phyloP scores from a whole-genome alignment of 1,140 invertebrate species.

The Fragariocoptes setiger region DNA sequence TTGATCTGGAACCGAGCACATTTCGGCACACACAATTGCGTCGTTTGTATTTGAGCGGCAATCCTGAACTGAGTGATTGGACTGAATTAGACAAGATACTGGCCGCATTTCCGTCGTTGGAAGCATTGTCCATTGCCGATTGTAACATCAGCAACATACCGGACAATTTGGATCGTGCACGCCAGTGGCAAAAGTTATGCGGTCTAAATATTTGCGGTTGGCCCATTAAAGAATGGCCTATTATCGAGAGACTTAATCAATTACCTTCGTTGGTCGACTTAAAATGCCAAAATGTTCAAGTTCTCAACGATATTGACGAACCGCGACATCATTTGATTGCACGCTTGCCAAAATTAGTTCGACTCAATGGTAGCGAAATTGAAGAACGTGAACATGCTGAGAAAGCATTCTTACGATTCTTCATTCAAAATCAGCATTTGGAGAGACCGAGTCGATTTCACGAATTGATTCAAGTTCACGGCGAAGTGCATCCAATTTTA shows the following conservation, averaged over 20 bases:
- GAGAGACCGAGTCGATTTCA: conserved; percentile 27
- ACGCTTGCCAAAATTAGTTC: conserved; percentile 43
- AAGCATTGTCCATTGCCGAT: conserved; percentile 48
- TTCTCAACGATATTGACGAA: conserved; percentile 27
- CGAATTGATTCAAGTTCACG: conserved; percentile 43
- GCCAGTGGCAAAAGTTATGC: conserved; percentile 28
- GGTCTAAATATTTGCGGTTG: conserved; percentile 56
- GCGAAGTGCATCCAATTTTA: conserved; percentile 50
- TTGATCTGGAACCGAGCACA: conserved; percentile 24
- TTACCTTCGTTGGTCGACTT: conserved; percentile 50
- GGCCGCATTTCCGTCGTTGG: conserved; percentile 35
- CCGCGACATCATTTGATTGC: conserved; percentile 50
- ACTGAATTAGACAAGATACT: conserved; percentile 46
- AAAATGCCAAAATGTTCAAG: conserved; percentile 28
- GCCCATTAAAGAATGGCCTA: conserved; percentile 44
- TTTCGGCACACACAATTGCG: conserved; percentile 27
- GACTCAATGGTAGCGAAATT: conserved; percentile 54
- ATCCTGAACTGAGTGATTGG: conserved; percentile 39
- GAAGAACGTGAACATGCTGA: conserved; percentile 53
- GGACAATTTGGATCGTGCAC: conserved; percentile 8
- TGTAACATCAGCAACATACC: conserved; percentile 34
- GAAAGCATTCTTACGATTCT: conserved; percentile 59
- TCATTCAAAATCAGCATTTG: conserved; percentile 28
- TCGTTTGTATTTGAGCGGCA: conserved; percentile 25
- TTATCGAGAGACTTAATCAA: conserved; percentile 43